Evolutionary conservation across 2,888 invertebrate genomes (phyloP).

Genomic region (Leptogaster cylindrica): DNA sequence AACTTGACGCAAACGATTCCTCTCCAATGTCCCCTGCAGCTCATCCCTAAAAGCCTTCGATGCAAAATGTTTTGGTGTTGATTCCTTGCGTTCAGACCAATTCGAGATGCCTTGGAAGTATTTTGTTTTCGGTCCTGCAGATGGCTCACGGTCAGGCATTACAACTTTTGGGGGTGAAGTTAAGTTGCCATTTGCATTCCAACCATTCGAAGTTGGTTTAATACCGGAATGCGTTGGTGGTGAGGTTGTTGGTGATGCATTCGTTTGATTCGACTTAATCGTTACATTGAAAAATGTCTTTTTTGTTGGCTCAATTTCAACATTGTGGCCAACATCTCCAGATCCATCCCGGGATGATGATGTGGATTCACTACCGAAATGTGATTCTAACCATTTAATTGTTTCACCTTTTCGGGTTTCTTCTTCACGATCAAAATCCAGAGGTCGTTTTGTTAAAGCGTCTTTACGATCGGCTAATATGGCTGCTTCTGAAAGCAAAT

Average conservation of each 20-base stretch:
- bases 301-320: conserved; percentile 71
- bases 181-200: conserved; percentile 45
- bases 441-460: conserved; percentile 78
- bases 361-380: conserved; percentile 85
- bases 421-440: conserved; percentile 87
- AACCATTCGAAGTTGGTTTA: conserved; percentile 59
- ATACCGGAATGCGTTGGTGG: conserved; percentile 61
- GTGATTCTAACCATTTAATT: conserved; percentile 88
- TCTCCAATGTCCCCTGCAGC: conserved; percentile 59
- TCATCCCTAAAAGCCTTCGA: conserved; percentile 61
- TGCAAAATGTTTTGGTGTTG: conserved; percentile 57
- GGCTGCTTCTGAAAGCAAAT: conserved; percentile 54
- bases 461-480: conserved; percentile 74
- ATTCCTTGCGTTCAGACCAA: conserved; percentile 74
- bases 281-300: conserved; percentile 79
- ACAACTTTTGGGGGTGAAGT: conserved; percentile 64
- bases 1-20: conserved; percentile 56
- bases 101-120: conserved; percentile 79
- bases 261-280: conserved; percentile 67
- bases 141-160: conserved; percentile 65
- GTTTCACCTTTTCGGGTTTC: conserved; percentile 89
- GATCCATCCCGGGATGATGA: conserved; percentile 68
- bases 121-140: conserved; percentile 62
- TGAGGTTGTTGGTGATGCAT: conserved; percentile 52
- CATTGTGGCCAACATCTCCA: conserved; percentile 62